phyloP scores from a whole-genome alignment of 2,797 vertebrate species.

The Neosilurus hyrtlii region DNA sequence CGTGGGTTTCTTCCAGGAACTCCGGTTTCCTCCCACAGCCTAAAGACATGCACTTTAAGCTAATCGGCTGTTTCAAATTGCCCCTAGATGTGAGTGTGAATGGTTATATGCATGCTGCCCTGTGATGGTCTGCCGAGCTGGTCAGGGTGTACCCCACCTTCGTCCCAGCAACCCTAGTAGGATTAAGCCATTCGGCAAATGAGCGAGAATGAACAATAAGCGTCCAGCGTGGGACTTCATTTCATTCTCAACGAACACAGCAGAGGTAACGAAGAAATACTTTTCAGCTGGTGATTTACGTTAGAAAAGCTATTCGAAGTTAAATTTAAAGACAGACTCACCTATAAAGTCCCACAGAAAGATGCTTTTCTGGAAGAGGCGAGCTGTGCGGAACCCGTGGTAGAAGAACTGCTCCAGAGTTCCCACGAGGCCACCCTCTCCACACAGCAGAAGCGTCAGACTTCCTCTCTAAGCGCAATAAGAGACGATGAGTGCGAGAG shows the following conservation, averaged over 20 bases:
- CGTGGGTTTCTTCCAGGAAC: too few species aligned
- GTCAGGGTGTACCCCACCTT: too few species aligned
- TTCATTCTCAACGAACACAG: neutral
- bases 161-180: too few species aligned
- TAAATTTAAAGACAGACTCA: constrained; percentile 63
- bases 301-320: too few species aligned
- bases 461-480: constrained; percentile 81
- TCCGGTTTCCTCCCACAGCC: too few species aligned
- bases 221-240: neutral
- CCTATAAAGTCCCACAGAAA: constrained; percentile 99
- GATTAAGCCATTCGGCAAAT: too few species aligned
- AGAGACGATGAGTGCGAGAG: neutral
- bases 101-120: too few species aligned
- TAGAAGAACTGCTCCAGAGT: constrained; percentile 94
- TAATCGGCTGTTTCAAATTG: too few species aligned
- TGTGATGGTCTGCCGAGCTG: too few species aligned
- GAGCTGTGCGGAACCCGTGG: constrained; percentile 86
- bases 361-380: constrained; percentile 94
- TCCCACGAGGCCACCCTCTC: constrained; percentile 88
- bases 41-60: too few species aligned
- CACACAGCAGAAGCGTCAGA: constrained; percentile 89
- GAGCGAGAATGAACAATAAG: neutral
- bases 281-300: neutral
- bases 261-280: neutral
- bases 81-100: too few species aligned